Evolutionary conservation across 2,113 vertebrate species (phyloP).

Genomic region (Nothobranchius kuhntae): DNA sequence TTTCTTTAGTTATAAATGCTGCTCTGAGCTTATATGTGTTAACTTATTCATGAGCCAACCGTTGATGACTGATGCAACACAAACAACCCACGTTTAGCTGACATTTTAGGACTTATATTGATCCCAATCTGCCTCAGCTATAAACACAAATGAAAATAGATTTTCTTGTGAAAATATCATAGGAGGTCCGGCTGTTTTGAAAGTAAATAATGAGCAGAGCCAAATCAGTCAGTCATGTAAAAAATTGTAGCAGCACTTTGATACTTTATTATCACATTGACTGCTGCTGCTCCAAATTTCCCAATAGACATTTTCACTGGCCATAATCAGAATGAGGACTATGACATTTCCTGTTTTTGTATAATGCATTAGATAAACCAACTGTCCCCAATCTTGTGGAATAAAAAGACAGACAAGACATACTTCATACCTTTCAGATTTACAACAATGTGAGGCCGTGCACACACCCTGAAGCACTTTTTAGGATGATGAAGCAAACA

Average conservation of each 20-base stretch:
- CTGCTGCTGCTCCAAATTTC: not conserved
- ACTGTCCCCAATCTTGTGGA: not conserved
- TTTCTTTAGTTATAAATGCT: not conserved
- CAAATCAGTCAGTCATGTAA: not conserved
- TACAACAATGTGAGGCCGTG: no score
- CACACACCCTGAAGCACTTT: not conserved
- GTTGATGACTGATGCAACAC: no score
- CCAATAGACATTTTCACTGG: not conserved
- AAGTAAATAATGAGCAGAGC: not conserved
- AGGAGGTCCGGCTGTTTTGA: not conserved
- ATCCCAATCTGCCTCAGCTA: not conserved
- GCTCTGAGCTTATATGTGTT: not conserved
- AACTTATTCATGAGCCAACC: not conserved
- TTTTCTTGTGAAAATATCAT: no score
- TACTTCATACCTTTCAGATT: no score
- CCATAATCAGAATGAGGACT: conserved; percentile 23
- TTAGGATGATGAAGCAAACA: no score
- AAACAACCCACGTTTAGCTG: not conserved
- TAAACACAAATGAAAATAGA: not conserved
- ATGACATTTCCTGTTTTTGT: conserved; percentile 35
- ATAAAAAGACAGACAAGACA: not conserved
- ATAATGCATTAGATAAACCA: not conserved
- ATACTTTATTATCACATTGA: not conserved
- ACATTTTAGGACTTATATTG: not conserved
- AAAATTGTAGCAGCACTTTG: not conserved